Percentiles rank a stretch among this genome's conserved stretches.
Evolutionary conservation across 1,140 invertebrate species (phyloP).

Genomic region (Pseudomyrmex dendroicus): DNA sequence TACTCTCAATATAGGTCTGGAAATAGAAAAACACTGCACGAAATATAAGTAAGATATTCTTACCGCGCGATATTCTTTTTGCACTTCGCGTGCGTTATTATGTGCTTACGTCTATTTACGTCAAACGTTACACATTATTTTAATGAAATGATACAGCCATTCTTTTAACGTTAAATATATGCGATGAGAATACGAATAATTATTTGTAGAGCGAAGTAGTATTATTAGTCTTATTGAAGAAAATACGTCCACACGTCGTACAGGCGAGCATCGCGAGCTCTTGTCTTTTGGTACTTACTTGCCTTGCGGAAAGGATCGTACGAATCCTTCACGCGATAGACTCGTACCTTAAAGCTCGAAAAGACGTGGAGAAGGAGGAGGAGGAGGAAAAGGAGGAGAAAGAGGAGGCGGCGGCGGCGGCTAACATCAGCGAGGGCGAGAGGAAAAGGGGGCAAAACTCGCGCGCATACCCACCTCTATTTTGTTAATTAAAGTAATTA

Average conservation of each 20-base stretch:
- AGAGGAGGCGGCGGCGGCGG: constrained; percentile 31
- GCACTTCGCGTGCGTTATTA: too few relatives aligned
- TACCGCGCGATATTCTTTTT: not conserved
- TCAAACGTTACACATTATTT: not conserved
- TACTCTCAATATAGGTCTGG: not conserved
- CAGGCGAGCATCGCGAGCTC: constrained; percentile 62
- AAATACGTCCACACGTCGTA: constrained; percentile 62
- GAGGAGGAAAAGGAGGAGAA: not conserved
- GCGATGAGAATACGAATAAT: constrained; percentile 24
- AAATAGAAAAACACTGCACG: not conserved
- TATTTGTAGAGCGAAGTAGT: constrained; percentile 40
- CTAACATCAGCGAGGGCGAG: constrained; percentile 65
- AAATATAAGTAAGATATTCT: constrained; percentile 1
- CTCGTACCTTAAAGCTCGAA: constrained; percentile 64
- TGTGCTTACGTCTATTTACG: too few relatives aligned
- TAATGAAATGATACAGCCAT: not conserved
- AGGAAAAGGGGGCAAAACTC: constrained; percentile 55
- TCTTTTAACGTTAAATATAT: constrained; percentile 10
- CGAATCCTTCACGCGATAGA: constrained; percentile 73
- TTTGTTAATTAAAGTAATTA: constrained; percentile 87
- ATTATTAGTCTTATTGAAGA: not conserved
- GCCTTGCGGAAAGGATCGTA: constrained; percentile 75
- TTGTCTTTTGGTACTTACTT: constrained; percentile 70
- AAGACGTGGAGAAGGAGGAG: constrained; percentile 55
- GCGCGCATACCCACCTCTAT: constrained; percentile 82